phyloP scores from a whole-genome alignment of 2,888 invertebrate species.

The Idaea straminata region DNA sequence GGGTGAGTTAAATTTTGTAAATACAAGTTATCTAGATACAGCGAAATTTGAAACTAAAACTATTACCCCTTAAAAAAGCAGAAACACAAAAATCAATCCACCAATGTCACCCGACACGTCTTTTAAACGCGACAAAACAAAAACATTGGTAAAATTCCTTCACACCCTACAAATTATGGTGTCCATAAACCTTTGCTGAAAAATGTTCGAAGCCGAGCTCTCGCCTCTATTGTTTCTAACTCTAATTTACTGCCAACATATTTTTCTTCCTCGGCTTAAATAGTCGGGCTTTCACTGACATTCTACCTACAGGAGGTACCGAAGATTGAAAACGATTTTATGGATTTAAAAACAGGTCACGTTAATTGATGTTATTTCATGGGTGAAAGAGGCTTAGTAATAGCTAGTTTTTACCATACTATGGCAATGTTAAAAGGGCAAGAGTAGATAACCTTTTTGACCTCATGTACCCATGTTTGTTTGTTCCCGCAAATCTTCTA shows the following conservation, averaged over 20 bases:
- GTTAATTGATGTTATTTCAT: neutral
- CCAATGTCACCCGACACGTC: neutral
- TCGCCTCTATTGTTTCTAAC: constrained; percentile 44
- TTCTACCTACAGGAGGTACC: neutral
- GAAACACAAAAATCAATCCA: neutral
- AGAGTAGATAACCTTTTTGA: too few species aligned
- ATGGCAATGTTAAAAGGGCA: too few species aligned
- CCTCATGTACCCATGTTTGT: too few species aligned
- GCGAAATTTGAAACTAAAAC: neutral
- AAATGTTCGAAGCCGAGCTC: constrained; percentile 37
- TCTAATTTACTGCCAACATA: constrained; percentile 48
- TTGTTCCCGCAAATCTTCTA: too few species aligned
- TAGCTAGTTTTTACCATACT: too few species aligned
- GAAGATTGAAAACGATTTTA: neutral
- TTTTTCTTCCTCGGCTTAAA: constrained; percentile 42
- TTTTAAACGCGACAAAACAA: neutral
- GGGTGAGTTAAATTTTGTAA: too few species aligned
- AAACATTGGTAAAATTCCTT: constrained; percentile 20
- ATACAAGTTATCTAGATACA: neutral
- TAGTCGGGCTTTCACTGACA: constrained; percentile 27
- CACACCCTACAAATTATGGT: constrained; percentile 27
- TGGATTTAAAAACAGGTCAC: neutral
- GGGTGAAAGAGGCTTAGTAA: neutral
- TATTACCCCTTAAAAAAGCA: neutral
- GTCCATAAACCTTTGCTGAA: constrained; percentile 36